These are phyloP conservation scores for Australoheros facetus DNA, from an alignment of 2,797 vertebrate species.

Conservation along the genomic window DNA sequence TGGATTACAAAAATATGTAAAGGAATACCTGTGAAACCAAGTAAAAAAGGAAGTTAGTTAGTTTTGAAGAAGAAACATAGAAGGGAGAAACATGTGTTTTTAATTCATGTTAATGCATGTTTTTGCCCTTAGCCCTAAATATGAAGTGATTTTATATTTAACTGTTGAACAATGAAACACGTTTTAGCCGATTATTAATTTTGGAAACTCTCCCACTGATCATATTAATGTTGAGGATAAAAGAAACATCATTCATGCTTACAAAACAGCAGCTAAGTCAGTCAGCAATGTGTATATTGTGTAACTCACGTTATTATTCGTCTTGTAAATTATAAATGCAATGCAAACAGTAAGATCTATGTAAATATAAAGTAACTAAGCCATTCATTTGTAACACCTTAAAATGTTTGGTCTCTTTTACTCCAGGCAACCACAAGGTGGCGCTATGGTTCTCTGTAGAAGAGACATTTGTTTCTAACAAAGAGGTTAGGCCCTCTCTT, in stretches of 20 bases:
- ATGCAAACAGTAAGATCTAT: constrained; percentile 31
- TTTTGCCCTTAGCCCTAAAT: not conserved
- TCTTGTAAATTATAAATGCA: constrained; percentile 42
- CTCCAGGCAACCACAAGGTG: constrained; percentile 40
- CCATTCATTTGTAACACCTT: constrained; percentile 45
- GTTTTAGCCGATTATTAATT: not conserved
- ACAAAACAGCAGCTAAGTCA: constrained; percentile 27
- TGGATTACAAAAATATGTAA: not conserved
- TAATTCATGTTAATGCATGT: not conserved
- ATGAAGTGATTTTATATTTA: not conserved
- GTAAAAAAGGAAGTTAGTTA: not conserved
- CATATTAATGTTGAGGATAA: not conserved
- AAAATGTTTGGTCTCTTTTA: not conserved
- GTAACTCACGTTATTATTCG: constrained; percentile 33
- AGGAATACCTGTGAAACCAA: not conserved
- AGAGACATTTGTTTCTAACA: not conserved
- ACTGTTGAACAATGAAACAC: not conserved
- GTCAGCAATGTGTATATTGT: constrained; percentile 42
- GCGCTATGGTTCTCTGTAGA: constrained; percentile 8
- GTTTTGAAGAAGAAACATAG: not conserved
- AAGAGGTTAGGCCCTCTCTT: not conserved
- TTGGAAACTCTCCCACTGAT: constrained; percentile 6
- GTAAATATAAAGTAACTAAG: constrained; percentile 52
- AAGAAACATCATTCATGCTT: constrained; percentile 25
- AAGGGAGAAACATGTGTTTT: not conserved